Percentiles rank a stretch among this genome's conserved stretches.
phyloP scores from a whole-genome alignment of 2,113 vertebrate genomes.

The Pholis gunnellus region DNA sequence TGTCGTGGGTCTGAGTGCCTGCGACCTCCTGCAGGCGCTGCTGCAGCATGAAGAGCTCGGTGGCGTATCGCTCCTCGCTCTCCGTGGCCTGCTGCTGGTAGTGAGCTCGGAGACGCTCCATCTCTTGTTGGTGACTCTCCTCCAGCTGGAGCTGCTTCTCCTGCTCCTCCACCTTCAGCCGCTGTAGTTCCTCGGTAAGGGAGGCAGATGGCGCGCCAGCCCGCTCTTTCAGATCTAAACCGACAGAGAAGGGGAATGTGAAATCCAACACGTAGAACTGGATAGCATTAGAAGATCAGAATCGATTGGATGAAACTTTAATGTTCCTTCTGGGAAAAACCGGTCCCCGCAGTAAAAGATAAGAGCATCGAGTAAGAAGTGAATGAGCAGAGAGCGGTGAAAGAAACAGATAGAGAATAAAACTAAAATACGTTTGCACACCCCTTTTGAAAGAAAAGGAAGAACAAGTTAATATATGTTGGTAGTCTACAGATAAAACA shows the following conservation, averaged over 20 bases:
- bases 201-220: constrained; percentile 39
- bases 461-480: not conserved
- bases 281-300: constrained; percentile 1
- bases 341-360: constrained; percentile 8
- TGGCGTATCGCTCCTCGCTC: constrained; percentile 82
- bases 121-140: constrained; percentile 84
- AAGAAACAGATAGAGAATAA: not conserved
- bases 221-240: constrained; percentile 49
- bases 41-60: constrained; percentile 85
- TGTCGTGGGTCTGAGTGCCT: constrained; percentile 62
- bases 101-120: constrained; percentile 84
- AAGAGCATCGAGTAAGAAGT: not conserved
- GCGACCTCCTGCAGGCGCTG: constrained; percentile 81
- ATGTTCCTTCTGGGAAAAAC: constrained; percentile 7
- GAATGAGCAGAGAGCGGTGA: not conserved
- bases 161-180: constrained; percentile 79
- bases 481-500: not conserved
- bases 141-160: constrained; percentile 81
- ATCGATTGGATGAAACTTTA: constrained; percentile 30
- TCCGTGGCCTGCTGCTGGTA: constrained; percentile 88
- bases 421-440: not conserved
- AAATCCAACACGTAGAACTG: constrained; percentile 8
- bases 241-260: not conserved
- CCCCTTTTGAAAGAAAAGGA: not conserved
- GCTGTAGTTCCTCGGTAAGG: constrained; percentile 66